Evolutionary conservation across 1,140 invertebrate species (phyloP).

Genomic region (Musca domestica): DNA sequence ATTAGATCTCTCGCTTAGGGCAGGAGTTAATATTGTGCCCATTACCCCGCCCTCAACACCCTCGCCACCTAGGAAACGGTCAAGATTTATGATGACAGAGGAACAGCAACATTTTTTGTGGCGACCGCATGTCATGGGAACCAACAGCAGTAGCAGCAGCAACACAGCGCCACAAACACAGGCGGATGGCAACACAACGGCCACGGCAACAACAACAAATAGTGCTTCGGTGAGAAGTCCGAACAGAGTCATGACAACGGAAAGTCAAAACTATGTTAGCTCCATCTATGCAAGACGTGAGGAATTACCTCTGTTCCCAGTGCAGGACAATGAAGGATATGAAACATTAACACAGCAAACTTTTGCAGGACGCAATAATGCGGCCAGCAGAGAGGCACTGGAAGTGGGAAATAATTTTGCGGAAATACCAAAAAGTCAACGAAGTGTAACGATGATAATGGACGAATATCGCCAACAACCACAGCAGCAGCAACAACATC

Average conservation of each 20-base stretch:
- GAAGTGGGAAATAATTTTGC: slow-evolving; percentile 52
- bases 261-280: slow-evolving; percentile 3
- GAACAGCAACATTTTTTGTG: slow-evolving; percentile 50
- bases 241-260: background rate
- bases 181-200: background rate
- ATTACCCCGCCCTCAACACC: slow-evolving; percentile 64
- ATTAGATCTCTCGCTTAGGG: slow-evolving; percentile 58
- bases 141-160: slow-evolving; percentile 23
- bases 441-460: slow-evolving; percentile 30
- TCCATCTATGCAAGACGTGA: slow-evolving; percentile 10
- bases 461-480: background rate
- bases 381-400: background rate
- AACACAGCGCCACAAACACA: slow-evolving; percentile 19
- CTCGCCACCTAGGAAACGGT: slow-evolving; percentile 58
- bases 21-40: slow-evolving; percentile 54
- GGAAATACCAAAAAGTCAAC: slow-evolving; percentile 50
- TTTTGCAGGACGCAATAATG: too few species aligned
- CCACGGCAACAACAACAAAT: slow-evolving; percentile 31
- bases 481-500: slow-evolving; percentile 1
- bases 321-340: too few species aligned
- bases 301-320: background rate
- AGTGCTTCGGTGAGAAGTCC: too few species aligned
- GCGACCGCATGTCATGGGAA: slow-evolving; percentile 50
- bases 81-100: slow-evolving; percentile 52
- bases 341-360: too few species aligned